A percentile compares a stretch with the other conserved stretches of the same genome.
phyloP scores from a whole-genome alignment of 2,888 invertebrate genomes.

The Elgonia sp. region DNA sequence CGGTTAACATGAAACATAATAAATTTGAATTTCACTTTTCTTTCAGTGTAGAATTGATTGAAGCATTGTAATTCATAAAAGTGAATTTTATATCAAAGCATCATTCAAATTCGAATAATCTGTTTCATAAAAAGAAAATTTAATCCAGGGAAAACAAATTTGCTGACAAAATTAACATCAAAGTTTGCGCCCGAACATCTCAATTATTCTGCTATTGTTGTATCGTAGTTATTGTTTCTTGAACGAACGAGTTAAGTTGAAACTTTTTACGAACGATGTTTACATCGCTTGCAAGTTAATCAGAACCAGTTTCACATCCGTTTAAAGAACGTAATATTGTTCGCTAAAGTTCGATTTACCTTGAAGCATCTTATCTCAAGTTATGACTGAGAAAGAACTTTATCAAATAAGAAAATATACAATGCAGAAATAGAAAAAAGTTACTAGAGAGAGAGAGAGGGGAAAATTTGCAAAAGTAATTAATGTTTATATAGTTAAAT shows the following conservation, averaged over 20 bases:
- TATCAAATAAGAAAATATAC: not conserved
- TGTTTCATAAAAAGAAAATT: too few relatives aligned
- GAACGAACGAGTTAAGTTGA: slow-evolving; percentile 10
- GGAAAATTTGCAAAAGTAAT: slow-evolving; percentile 62
- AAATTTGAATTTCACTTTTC: too few relatives aligned
- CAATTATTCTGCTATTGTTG: slow-evolving; percentile 1
- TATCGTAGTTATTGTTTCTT: slow-evolving; percentile 31
- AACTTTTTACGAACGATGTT: slow-evolving; percentile 34
- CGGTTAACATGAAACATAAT: too few relatives aligned
- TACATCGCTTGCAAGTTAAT: slow-evolving; percentile 56
- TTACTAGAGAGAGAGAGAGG: slow-evolving; percentile 11
- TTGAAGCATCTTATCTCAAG: slow-evolving; percentile 56
- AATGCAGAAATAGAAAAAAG: not conserved
- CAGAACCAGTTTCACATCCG: slow-evolving; percentile 49
- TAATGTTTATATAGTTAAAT: slow-evolving; percentile 51
- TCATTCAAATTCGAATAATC: too few relatives aligned
- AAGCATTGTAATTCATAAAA: too few relatives aligned
- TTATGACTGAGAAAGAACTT: slow-evolving; percentile 22
- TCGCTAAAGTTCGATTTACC: slow-evolving; percentile 56
- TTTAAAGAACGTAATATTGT: slow-evolving; percentile 52
- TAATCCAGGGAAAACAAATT: not conserved
- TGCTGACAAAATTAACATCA: not conserved
- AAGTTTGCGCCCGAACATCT: slow-evolving; percentile 10
- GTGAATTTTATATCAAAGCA: too few relatives aligned
- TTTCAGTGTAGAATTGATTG: too few relatives aligned